These are phyloP conservation scores for Eupithecia inturbata DNA, from an alignment of 2,888 invertebrate genomes.

Conservation along the genomic window DNA sequence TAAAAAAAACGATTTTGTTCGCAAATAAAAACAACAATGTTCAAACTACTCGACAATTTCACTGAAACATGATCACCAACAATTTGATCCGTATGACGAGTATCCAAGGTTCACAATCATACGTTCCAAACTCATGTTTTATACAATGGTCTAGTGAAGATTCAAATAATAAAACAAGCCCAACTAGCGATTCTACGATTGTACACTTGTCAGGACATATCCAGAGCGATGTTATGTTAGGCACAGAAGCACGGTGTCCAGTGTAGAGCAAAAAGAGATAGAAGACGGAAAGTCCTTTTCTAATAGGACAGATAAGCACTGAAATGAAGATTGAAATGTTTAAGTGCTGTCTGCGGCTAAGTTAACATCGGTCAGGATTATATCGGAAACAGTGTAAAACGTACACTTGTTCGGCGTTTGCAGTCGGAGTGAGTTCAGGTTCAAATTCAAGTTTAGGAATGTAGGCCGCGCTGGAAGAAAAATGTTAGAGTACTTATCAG, in stretches of 20 bases:
- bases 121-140: slow-evolving; percentile 49
- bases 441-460: slow-evolving; percentile 98
- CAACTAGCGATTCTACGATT: slow-evolving; percentile 73
- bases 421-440: slow-evolving; percentile 95
- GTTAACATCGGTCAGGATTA: slow-evolving; percentile 12
- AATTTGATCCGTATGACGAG: slow-evolving; percentile 29
- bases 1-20: slow-evolving; percentile 24
- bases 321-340: background rate
- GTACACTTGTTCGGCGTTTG: slow-evolving; percentile 95
- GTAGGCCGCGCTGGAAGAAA: slow-evolving; percentile 97
- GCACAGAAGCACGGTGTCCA: background rate
- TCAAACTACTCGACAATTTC: slow-evolving; percentile 33
- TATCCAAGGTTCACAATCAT: slow-evolving; percentile 18
- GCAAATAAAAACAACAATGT: slow-evolving; percentile 44
- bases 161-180: slow-evolving; percentile 67
- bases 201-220: slow-evolving; percentile 11
- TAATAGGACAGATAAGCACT: background rate
- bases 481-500: slow-evolving; percentile 65
- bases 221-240: background rate
- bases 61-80: slow-evolving; percentile 27
- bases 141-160: slow-evolving; percentile 48
- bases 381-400: slow-evolving; percentile 71
- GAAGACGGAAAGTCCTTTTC: background rate
- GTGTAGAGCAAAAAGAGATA: background rate
- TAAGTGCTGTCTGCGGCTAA: background rate